Percentiles rank a stretch among this genome's conserved stretches.
phyloP scores from a whole-genome alignment of 1,140 invertebrate genomes.

The Aphis craccivora region DNA sequence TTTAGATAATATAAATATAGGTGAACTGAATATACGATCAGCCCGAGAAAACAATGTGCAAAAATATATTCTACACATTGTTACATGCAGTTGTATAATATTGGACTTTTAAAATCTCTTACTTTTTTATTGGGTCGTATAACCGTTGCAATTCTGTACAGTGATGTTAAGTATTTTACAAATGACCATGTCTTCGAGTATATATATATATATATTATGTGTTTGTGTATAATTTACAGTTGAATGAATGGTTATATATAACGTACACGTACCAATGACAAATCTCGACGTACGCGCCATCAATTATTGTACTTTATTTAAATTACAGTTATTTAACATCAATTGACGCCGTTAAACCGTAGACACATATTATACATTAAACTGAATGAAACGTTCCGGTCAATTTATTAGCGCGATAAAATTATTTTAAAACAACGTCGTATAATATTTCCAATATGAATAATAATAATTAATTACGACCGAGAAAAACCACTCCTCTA shows the following conservation, averaged over 20 bases:
- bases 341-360: not conserved
- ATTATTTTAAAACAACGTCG: conserved; percentile 20
- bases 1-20: not conserved
- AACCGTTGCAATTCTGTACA: not conserved
- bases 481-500: not conserved
- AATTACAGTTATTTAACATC: conserved; percentile 38
- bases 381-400: conserved; percentile 11
- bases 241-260: not conserved
- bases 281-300: conserved; percentile 35
- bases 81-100: not conserved
- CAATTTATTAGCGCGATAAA: conserved; percentile 34
- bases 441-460: not conserved
- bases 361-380: too few species aligned
- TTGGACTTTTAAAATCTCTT: not conserved
- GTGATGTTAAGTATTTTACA: conserved; percentile 16
- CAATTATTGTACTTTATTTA: conserved; percentile 22
- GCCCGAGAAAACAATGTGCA: not conserved
- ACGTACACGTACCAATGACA: not conserved
- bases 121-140: conserved; percentile 44
- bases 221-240: not conserved
- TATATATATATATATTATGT: not conserved
- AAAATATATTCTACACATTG: not conserved
- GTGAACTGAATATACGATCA: not conserved
- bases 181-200: not conserved
- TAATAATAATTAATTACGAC: conserved; percentile 14